These are phyloP conservation scores for Stenotaenia linearis DNA, from an alignment of 2,888 invertebrate genomes.

Conservation along the genomic window DNA sequence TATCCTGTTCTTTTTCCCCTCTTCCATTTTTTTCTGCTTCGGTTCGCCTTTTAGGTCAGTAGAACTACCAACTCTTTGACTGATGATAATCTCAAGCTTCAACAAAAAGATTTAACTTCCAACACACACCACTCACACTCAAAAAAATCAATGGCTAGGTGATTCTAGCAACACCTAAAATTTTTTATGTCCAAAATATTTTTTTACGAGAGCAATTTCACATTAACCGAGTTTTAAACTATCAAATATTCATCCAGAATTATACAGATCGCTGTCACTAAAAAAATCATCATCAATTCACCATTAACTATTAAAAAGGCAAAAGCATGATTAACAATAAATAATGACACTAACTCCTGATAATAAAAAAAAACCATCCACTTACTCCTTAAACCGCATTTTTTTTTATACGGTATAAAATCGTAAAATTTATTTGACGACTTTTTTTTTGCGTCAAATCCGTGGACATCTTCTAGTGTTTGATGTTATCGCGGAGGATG, in stretches of 20 bases:
- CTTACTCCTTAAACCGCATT: not conserved
- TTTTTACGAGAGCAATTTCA: not conserved
- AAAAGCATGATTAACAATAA: not conserved
- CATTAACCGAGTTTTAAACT: not conserved
- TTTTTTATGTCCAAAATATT: not conserved
- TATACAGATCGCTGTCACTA: not conserved
- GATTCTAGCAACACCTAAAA: constrained; percentile 5
- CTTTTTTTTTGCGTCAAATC: not conserved
- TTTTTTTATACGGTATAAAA: not conserved
- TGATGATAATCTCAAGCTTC: not conserved
- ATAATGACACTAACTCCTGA: constrained; percentile 44
- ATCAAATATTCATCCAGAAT: constrained; percentile 3
- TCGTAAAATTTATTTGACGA: not conserved
- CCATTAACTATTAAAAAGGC: constrained; percentile 27
- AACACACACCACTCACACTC: not conserved
- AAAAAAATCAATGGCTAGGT: not conserved
- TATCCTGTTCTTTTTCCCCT: not conserved
- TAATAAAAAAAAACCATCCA: constrained; percentile 11
- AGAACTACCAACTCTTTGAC: not conserved
- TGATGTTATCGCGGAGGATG: not conserved
- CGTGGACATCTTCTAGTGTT: not conserved
- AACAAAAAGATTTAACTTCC: not conserved
- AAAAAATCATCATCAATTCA: not conserved
- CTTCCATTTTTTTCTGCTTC: not conserved
- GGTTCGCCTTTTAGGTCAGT: not conserved